Evolutionary conservation across 2,113 vertebrate genomes (phyloP), one percentile per base, ranked within the genome.

Genomic region (Callopanchax toddi): DNA sequence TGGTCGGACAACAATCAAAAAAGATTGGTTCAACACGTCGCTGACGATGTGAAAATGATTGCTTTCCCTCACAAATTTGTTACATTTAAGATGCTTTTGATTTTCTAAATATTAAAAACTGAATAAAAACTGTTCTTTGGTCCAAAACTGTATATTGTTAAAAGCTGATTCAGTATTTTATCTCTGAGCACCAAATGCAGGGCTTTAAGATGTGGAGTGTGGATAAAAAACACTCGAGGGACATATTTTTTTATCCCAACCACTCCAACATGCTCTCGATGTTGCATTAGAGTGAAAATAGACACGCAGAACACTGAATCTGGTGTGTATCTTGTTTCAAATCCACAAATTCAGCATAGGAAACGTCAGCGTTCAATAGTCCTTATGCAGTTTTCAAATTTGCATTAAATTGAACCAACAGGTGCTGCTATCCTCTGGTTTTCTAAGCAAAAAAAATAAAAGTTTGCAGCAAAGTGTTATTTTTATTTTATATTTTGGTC

Each of bases 361-460:
- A 22, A 42, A 44, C 25, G 20, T 7, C 11, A 21, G 18, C 21
- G 23, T 12, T n/a, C 10, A 16, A 17, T 5, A 42, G 42, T 52
- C 4, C 11, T 57, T 18, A 3, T 0, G 23, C 10, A 29, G 13
- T 11, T 50, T 12, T 17, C 34, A 2, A 39, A 1, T 26, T 40
- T 50, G n/a, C 18, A 22, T 49, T 42, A 29, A 29, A 50, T 17
- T 49, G 18, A 25, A 56, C 12, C 55, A 66, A 26, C 29, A 49
- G 20, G 11, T 37, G 32, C 11, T 21, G 23, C 21, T 17, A 32
- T 11, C 12, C 21, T 11, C 9, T 18, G 17, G 11, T 40, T 56
- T 49, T 50, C 3, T 26, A 50, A 55, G 17, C 5, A 12, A 15
- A 45, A 26, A 32, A 34, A 4, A 34, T 22, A 34, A 21, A 18